Evolutionary conservation across 2,888 invertebrate species (phyloP), one percentile per base, ranked within the genome.

Genomic region (Omphaloscelis lunosa): DNA sequence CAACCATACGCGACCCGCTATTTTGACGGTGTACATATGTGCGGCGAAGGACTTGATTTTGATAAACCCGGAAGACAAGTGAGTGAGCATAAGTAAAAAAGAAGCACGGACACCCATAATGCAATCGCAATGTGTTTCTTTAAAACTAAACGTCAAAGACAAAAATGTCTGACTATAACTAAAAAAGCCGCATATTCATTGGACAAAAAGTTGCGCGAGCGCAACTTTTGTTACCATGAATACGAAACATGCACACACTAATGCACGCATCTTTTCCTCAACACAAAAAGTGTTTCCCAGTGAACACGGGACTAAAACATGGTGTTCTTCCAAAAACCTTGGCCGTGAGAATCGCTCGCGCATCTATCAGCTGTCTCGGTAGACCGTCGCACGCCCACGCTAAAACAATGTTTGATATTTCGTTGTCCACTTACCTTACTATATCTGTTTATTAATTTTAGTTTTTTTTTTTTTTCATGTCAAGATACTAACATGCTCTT

Each of bases 21-120:
- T 87, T 96, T 98, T 82, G 91, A 94, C 2, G 98, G 97, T 3
- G 96, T 97, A 39, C 97, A 97, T 84, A 97, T 98, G 77, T 97
- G 97, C 87, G 98, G 98, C 0, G 97, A 98, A 91, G 97, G 97
- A 1, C 89, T 98, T 51, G 97, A 97, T 88, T 97, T 98, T 77
- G 97, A 97, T 90, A 95, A 95, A 78, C 96, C 96, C 69, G 98
- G 98, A 79, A 97, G 96, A 88, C 97, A 97, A 96, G 98, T 98
- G 89, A 80, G 85, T 83, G 41, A 39, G 17, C 12, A 20, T 51
- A 67, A 29, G 23, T 51, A 67, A 29, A 15, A 29, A 66, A 48
- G 17, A 77, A 66, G 12, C 45, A 56, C n/a, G 1, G n/a, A 73
- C 20, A 73, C 11, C 17, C 5, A 9, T 48, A 48, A 3, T 48